Conservation (phyloP, 2,113 vertebrate species). For the Sprattus sprattus region DNA sequence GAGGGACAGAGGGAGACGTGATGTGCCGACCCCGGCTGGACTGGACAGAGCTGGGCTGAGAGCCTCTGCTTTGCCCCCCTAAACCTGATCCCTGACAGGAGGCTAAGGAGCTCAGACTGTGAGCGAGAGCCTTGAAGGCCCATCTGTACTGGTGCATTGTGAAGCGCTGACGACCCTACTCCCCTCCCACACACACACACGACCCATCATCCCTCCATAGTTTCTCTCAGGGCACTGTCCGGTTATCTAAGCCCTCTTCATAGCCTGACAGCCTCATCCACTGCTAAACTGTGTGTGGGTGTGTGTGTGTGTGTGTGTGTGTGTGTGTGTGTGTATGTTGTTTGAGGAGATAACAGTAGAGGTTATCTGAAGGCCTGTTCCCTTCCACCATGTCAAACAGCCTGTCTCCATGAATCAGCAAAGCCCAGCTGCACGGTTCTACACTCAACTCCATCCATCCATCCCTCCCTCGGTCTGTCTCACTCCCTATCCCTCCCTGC, state of each 20-base stretch:
- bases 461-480: background rate
- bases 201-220: too few relatives aligned
- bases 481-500: background rate
- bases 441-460: background rate
- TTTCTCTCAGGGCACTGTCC: background rate
- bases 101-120: too few relatives aligned
- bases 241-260: background rate
- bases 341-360: constrained; percentile 24
- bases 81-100: too few relatives aligned
- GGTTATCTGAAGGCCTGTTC: constrained; percentile 43
- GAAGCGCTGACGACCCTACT: too few relatives aligned
- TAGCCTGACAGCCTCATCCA: background rate
- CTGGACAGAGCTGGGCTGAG: background rate
- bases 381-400: constrained; percentile 41
- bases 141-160: too few relatives aligned
- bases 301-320: background rate
- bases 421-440: constrained; percentile 24
- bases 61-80: too few relatives aligned
- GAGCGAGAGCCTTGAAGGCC: too few relatives aligned
- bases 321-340: background rate
- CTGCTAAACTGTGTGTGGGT: background rate
- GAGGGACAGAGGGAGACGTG: background rate
- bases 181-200: too few relatives aligned
- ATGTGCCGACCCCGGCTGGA: background rate
- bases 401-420: constrained; percentile 51